These are phyloP conservation scores for Saccopteryx leptura DNA, from an alignment of 2,113 vertebrate species.

Conservation along the genomic window DNA sequence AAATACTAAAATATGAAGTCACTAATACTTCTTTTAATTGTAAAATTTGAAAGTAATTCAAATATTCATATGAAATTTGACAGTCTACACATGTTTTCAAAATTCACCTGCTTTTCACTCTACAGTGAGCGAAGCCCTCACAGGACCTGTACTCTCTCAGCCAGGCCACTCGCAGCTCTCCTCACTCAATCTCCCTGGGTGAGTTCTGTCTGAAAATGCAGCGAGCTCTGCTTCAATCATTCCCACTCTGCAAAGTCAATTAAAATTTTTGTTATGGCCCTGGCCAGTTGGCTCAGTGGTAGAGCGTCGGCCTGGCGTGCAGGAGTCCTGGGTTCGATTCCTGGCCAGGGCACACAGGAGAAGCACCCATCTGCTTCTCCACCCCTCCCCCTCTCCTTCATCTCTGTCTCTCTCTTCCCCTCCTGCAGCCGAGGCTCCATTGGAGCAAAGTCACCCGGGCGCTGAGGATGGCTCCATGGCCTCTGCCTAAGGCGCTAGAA, in stretches of 20 bases:
- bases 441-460: too few species aligned
- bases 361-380: too few species aligned
- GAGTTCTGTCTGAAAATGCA: not conserved
- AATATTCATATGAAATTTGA: not conserved
- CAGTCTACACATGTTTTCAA: not conserved
- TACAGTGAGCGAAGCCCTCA: not conserved
- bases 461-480: too few species aligned
- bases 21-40: not conserved
- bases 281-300: too few species aligned
- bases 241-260: conserved; percentile 53
- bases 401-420: too few species aligned
- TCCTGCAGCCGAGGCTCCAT: too few species aligned
- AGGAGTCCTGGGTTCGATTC: too few species aligned
- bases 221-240: conserved; percentile 34
- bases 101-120: not conserved
- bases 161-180: not conserved
- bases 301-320: too few species aligned
- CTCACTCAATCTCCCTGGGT: not conserved
- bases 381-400: too few species aligned
- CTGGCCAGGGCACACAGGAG: too few species aligned
- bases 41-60: not conserved
- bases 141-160: not conserved
- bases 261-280: not conserved
- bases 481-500: too few species aligned
- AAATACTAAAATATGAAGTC: not conserved